Conservation (phyloP, 1,140 invertebrate genomes). For the Portunus trituberculatus region DNA sequence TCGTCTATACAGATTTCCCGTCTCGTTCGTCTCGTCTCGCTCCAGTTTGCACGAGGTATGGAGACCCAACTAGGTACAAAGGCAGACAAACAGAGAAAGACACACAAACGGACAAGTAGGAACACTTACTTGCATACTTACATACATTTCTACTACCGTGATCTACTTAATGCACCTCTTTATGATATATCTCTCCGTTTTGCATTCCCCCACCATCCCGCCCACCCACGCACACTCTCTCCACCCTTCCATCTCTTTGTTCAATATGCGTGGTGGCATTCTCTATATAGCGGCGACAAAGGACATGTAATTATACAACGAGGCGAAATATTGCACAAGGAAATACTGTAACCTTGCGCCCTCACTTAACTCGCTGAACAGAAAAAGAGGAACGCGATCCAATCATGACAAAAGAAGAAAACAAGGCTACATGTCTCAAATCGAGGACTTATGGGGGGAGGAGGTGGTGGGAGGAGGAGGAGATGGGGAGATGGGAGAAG, state of each 20-base stretch:
- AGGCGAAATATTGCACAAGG: constrained; percentile 1
- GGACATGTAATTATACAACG: neutral
- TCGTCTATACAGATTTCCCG: neutral
- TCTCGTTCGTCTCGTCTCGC: neutral
- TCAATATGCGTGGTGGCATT: neutral
- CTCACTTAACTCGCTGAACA: neutral
- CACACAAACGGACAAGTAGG: too few species aligned
- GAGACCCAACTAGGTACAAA: neutral
- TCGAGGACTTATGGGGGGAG: neutral
- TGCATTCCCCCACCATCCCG: too few species aligned
- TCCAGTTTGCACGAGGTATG: neutral
- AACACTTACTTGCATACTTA: too few species aligned
- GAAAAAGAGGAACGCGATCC: neutral
- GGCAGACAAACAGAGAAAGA: too few species aligned
- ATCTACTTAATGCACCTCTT: neutral
- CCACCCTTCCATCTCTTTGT: too few species aligned
- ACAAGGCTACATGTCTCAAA: neutral
- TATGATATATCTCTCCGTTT: neutral
- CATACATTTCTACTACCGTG: too few species aligned
- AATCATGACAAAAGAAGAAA: neutral
- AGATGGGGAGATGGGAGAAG: too few species aligned
- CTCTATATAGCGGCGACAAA: neutral
- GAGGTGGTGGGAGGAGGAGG: too few species aligned
- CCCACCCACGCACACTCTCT: too few species aligned
- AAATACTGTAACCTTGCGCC: neutral